A percentile compares a stretch with the other conserved stretches of the same genome.
These are phyloP conservation scores for Prunella himalayana DNA, from an alignment of 2,113 vertebrate species.

Conservation along the genomic window DNA sequence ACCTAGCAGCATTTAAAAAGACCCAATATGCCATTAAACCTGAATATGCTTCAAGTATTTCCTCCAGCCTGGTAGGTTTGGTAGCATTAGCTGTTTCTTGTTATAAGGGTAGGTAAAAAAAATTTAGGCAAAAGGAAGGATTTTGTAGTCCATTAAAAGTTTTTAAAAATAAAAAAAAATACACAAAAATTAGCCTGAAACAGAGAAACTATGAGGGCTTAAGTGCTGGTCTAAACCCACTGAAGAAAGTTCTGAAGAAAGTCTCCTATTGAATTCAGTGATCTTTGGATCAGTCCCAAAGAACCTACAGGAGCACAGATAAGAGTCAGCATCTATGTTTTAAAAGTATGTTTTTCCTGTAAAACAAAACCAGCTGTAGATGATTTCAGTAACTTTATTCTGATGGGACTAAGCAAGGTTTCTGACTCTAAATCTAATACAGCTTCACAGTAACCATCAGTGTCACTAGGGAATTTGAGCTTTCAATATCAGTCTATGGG, in stretches of 20 bases:
- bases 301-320: not conserved
- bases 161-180: not conserved
- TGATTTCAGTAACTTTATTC: not conserved
- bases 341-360: not conserved
- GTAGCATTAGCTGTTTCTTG: not conserved
- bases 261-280: not conserved
- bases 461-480: not conserved
- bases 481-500: not conserved
- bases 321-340: not conserved
- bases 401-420: not conserved
- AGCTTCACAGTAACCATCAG: not conserved
- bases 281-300: not conserved
- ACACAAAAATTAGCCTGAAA: not conserved
- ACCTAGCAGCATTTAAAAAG: conserved; percentile 36
- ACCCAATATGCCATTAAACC: conserved; percentile 15
- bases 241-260: not conserved
- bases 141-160: not conserved
- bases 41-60: not conserved
- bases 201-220: not conserved
- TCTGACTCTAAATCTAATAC: not conserved
- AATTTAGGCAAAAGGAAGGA: not conserved
- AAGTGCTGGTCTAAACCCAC: not conserved
- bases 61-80: not conserved
- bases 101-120: not conserved
- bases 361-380: not conserved